Base-by-base conservation (phyloP, 37 sponge, comb jelly and placozoan genomes). In the Cladorhizidae sp. region DNA sequence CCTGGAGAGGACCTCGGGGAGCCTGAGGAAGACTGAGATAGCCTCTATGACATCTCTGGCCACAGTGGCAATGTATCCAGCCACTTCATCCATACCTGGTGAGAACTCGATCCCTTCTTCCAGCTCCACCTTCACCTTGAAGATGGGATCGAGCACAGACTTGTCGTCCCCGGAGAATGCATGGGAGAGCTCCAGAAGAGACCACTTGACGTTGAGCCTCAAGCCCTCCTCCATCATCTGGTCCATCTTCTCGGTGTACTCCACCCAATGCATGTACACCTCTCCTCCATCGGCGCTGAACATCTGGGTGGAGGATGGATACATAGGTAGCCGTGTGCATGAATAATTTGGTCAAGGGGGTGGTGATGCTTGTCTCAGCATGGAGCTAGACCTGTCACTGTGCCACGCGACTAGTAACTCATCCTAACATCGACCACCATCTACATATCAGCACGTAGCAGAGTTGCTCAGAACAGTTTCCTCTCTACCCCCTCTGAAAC, bases 151-250 rank as follows among this genome's bases (percentile, higher is more conserved):
- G 11, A 94, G 90, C 32, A 89, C 70, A 2, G 96, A 90, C 76
- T 94, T 96, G 29, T 95, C 96, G 75, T 98, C 99, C 22, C 99
- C 96, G 52, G 91, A 88, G 32, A 98, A 89, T 70, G 93, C 95
- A 12, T 83, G 65, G 38, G 90, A 82, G 40, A 98, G 80, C 73
- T 94, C 96, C 73, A 96, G 96, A 14, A 98, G 89, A 0, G 99
- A 98, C 91, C 95, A 88, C 85, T 96, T 98, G 71, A 98, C 90
- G 72, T 98, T 98, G 70, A 98, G 87, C 35, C 96, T 61, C 59
- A 93, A 79, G 15, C 96, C 96, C 87, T 98, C 99, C 77, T 98
- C 96, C 51, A 96, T 93, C 94, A 98, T 89, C 57, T 68, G 78
- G 74, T 98, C 99, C 84, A 96, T 96, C 45, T 68, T 67, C 73